Conservation (phyloP, 2,888 invertebrate genomes). For the Rhaphigaster nebulosa region DNA sequence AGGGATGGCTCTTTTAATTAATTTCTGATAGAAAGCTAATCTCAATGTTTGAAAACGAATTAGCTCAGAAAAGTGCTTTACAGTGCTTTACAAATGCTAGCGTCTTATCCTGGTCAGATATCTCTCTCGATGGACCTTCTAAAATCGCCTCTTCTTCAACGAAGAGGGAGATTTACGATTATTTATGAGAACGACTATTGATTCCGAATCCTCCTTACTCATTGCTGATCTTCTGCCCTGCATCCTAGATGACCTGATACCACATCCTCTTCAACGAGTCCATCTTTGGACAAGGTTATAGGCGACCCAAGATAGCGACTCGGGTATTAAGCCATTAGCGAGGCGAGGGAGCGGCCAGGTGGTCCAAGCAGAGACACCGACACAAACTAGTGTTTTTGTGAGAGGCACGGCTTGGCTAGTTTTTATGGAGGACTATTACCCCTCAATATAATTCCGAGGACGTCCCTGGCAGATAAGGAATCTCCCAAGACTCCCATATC, state of each 20-base stretch:
- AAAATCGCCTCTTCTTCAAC: too few species aligned
- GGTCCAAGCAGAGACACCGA: constrained; percentile 27
- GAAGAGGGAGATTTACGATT: too few species aligned
- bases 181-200: too few species aligned
- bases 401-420: constrained; percentile 11
- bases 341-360: constrained; percentile 15
- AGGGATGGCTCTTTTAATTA: too few species aligned
- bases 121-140: too few species aligned
- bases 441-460: constrained; percentile 44
- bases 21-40: too few species aligned
- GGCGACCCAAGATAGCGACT: not conserved
- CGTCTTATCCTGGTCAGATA: too few species aligned
- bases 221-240: not conserved
- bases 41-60: too few species aligned
- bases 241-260: not conserved
- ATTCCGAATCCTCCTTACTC: too few species aligned
- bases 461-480: constrained; percentile 25
- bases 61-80: too few species aligned
- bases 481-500: constrained; percentile 28
- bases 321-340: constrained; percentile 47
- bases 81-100: too few species aligned
- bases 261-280: not conserved
- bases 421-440: constrained; percentile 35
- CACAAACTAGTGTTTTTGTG: constrained; percentile 34
- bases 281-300: not conserved